phyloP scores from a whole-genome alignment of 37 sponge, comb jelly and placozoan genomes.

The Eunapius fragilis region DNA sequence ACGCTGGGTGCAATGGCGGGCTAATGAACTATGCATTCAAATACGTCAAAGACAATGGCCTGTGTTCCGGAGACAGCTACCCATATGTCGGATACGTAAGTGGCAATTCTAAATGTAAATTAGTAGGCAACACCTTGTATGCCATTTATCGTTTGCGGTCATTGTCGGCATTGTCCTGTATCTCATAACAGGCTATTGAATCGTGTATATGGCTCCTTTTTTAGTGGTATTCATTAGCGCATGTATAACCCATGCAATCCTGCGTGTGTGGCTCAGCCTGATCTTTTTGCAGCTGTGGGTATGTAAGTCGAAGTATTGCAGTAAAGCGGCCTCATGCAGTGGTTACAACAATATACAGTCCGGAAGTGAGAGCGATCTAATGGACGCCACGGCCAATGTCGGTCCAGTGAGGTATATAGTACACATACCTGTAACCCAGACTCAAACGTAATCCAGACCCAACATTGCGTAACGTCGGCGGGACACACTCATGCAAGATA shows the following conservation, averaged over 20 bases:
- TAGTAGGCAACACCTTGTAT: background rate
- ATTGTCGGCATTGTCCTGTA: too few species aligned
- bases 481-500: too few species aligned
- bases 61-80: constrained; percentile 80
- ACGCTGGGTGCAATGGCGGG: constrained; percentile 89
- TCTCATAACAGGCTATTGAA: too few species aligned
- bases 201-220: too few species aligned
- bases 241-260: too few species aligned
- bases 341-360: constrained; percentile 66
- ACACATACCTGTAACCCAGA: too few species aligned
- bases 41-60: constrained; percentile 75
- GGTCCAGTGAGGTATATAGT: constrained; percentile 78
- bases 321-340: constrained; percentile 43
- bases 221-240: too few species aligned
- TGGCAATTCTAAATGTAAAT: background rate
- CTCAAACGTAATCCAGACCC: too few species aligned
- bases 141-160: background rate
- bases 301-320: constrained; percentile 49
- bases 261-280: too few species aligned
- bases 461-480: too few species aligned
- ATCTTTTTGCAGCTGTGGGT: constrained; percentile 34
- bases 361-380: constrained; percentile 61
- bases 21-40: constrained; percentile 84
- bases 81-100: constrained; percentile 88
- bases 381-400: constrained; percentile 51